These are phyloP conservation scores for Cryptoblepharus egeriae DNA, from an alignment of 2,797 vertebrate species.

Conservation along the genomic window DNA sequence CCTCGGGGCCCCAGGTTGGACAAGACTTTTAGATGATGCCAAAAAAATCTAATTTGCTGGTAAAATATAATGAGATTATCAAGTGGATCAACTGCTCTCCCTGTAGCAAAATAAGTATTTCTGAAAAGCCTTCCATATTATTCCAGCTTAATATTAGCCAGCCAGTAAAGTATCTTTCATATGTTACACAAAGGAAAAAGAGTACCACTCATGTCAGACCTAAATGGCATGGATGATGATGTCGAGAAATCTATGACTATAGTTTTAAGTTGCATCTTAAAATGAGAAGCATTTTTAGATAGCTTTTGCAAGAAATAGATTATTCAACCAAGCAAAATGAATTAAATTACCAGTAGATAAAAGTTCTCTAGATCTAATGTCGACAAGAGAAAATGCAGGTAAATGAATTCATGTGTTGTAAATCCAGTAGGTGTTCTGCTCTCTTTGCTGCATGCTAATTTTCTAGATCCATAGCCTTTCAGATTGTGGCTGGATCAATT, in stretches of 20 bases:
- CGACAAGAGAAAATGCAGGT: not conserved
- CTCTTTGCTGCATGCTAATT: not conserved
- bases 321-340: not conserved
- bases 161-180: not conserved
- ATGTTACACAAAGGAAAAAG: not conserved
- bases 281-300: not conserved
- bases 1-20: too few species aligned
- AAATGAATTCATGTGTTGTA: not conserved
- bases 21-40: not conserved
- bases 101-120: constrained; percentile 15
- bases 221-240: constrained; percentile 4
- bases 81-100: constrained; percentile 20
- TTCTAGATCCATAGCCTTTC: constrained; percentile 49
- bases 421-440: not conserved
- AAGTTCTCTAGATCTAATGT: not conserved
- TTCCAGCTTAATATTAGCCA: constrained; percentile 5
- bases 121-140: constrained; percentile 5
- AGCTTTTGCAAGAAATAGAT: not conserved
- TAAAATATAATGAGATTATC: constrained; percentile 21
- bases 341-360: not conserved
- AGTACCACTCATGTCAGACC: constrained; percentile 1
- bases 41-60: constrained; percentile 22
- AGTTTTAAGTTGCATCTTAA: constrained; percentile 21
- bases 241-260: constrained; percentile 22
- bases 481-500: constrained; percentile 29